phyloP scores from a whole-genome alignment of 1,140 invertebrate species.

The Glomeris maerens region DNA sequence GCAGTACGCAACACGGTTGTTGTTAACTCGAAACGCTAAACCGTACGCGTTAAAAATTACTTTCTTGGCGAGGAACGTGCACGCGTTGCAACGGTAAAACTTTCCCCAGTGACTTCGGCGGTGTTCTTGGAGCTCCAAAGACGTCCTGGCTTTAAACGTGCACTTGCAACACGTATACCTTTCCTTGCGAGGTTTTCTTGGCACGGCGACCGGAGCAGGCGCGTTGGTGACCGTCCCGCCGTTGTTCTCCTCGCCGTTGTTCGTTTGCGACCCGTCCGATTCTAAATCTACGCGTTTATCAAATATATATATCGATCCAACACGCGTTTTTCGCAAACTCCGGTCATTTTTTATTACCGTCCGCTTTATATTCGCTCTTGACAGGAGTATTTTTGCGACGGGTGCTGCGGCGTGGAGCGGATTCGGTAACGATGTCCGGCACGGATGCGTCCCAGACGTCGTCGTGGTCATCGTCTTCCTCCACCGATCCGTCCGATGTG shows the following conservation, averaged over 20 bases:
- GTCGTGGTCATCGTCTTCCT: too few relatives aligned
- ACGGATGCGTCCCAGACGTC: too few relatives aligned
- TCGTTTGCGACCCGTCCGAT: not conserved
- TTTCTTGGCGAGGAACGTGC: conserved; percentile 22
- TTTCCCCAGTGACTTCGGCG: not conserved
- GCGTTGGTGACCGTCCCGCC: not conserved
- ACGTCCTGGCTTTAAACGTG: not conserved
- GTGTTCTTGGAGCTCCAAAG: not conserved
- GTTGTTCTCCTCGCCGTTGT: not conserved
- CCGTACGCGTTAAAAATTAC: too few relatives aligned
- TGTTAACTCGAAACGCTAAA: too few relatives aligned
- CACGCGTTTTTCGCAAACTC: too few relatives aligned
- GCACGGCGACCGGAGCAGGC: not conserved
- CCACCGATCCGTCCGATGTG: too few relatives aligned
- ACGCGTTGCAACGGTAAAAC: conserved; percentile 21
- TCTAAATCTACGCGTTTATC: not conserved
- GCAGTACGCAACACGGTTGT: too few relatives aligned
- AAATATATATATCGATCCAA: not conserved
- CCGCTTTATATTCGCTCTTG: too few relatives aligned
- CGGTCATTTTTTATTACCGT: too few relatives aligned
- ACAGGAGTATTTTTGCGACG: too few relatives aligned
- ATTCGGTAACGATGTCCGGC: too few relatives aligned
- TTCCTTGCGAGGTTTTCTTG: not conserved
- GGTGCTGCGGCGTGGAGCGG: too few relatives aligned
- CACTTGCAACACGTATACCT: not conserved